Percentiles rank a stretch among this genome's conserved stretches.
Conservation (phyloP, 2,113 vertebrate genomes). For the Tauraco erythrolophus region DNA sequence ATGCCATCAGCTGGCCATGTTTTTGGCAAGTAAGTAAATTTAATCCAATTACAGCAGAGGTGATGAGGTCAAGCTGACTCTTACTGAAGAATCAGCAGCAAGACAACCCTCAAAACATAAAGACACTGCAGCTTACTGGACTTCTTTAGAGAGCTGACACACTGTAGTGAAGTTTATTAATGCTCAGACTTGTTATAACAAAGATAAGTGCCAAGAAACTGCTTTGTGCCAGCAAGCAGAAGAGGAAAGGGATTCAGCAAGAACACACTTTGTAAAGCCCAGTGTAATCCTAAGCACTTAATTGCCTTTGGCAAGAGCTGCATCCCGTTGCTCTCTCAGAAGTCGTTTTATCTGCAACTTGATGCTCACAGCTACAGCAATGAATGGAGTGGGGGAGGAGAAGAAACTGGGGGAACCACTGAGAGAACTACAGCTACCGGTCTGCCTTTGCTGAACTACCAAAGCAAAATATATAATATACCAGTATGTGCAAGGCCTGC, state of each 20-base stretch:
- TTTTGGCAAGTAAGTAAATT: conserved; percentile 42
- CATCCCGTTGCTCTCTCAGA: conserved; percentile 49
- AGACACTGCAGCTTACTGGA: not conserved
- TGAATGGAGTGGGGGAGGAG: conserved; percentile 55
- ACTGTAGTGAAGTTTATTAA: conserved; percentile 12
- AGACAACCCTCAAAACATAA: not conserved
- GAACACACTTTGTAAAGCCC: conserved; percentile 42
- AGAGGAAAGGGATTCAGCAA: conserved; percentile 45
- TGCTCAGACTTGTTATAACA: conserved; percentile 20
- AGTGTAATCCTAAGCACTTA: conserved; percentile 63
- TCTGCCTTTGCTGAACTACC: not conserved
- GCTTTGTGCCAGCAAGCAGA: conserved; percentile 30
- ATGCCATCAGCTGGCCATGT: not conserved
- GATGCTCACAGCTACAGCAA: conserved; percentile 37
- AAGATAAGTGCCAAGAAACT: conserved; percentile 27
- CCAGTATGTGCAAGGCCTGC: not conserved
- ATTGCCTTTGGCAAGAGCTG: conserved; percentile 58
- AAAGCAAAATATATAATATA: not conserved
- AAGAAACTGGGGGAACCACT: not conserved
- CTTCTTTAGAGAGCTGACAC: not conserved
- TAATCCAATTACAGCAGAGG: conserved; percentile 40
- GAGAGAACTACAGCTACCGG: not conserved
- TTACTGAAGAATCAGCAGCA: not conserved
- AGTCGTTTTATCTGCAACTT: conserved; percentile 48
- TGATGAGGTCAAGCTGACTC: conserved; percentile 29